These are phyloP conservation scores for Gopherus evgoodei DNA, from an alignment of 2,113 vertebrate genomes.

Conservation along the genomic window DNA sequence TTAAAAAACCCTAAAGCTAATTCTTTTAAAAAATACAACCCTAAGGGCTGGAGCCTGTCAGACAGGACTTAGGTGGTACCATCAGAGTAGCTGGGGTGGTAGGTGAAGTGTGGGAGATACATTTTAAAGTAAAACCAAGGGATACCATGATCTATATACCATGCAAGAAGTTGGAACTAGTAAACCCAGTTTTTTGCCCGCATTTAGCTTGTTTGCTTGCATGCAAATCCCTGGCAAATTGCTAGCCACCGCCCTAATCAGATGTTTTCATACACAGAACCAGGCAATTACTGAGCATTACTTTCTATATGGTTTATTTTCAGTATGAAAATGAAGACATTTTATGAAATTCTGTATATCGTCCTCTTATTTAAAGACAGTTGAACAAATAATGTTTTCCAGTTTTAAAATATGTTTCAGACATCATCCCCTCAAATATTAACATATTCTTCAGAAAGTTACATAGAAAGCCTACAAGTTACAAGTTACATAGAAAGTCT, in stretches of 20 bases:
- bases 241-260: not conserved
- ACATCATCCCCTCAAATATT: slow-evolving; percentile 1
- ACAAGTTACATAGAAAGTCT: not conserved
- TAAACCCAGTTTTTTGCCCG: not conserved
- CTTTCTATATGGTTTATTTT: not conserved
- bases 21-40: not conserved
- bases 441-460: slow-evolving; percentile 33
- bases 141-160: not conserved
- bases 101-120: not conserved
- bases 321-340: slow-evolving; percentile 15
- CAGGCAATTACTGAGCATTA: not conserved
- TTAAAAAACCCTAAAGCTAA: not conserved
- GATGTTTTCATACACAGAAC: not conserved
- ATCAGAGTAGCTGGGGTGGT: not conserved
- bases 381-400: slow-evolving; percentile 11
- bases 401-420: slow-evolving; percentile 21
- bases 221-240: not conserved
- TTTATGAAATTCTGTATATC: not conserved
- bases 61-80: not conserved
- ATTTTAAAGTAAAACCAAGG: not conserved
- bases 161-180: not conserved
- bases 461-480: not conserved
- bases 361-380: slow-evolving; percentile 33
- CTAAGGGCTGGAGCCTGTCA: not conserved
- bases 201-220: not conserved